Evolutionary conservation across 1,140 invertebrate species (phyloP).

Genomic region (Aphelinus atriplicis): DNA sequence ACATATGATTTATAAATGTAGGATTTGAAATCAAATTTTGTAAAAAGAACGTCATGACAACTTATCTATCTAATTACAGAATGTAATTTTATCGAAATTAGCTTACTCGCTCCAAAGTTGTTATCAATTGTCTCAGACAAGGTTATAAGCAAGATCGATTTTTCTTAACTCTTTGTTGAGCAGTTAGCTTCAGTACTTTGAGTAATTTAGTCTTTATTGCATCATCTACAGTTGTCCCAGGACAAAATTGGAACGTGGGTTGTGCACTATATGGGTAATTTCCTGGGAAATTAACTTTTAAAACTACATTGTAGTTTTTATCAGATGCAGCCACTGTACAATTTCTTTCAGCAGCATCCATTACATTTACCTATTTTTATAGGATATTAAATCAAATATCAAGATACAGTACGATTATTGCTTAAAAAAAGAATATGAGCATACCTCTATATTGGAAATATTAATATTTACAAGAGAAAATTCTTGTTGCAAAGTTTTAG

Average conservation of each 20-base stretch:
- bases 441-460: slow-evolving; percentile 84
- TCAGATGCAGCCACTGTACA: slow-evolving; percentile 80
- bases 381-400: too few relatives aligned
- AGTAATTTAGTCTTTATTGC: slow-evolving; percentile 70
- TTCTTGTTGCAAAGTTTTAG: slow-evolving; percentile 81
- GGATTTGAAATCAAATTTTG: not conserved
- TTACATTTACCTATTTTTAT: slow-evolving; percentile 64
- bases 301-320: slow-evolving; percentile 77
- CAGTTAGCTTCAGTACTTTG: slow-evolving; percentile 79
- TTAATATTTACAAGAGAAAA: slow-evolving; percentile 88
- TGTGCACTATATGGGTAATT: slow-evolving; percentile 80
- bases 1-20: slow-evolving; percentile 22
- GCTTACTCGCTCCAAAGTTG: slow-evolving; percentile 72
- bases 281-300: slow-evolving; percentile 83
- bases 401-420: too few relatives aligned
- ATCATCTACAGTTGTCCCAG: slow-evolving; percentile 71
- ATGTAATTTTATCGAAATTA: slow-evolving; percentile 12
- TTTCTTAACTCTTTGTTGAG: slow-evolving; percentile 78
- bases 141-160: slow-evolving; percentile 83
- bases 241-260: slow-evolving; percentile 78
- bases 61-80: not conserved
- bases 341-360: slow-evolving; percentile 76
- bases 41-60: not conserved
- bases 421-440: too few relatives aligned
- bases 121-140: slow-evolving; percentile 79